Evolutionary conservation across 1,140 invertebrate species (phyloP).

Genomic region (Hylyphantes graminicola): DNA sequence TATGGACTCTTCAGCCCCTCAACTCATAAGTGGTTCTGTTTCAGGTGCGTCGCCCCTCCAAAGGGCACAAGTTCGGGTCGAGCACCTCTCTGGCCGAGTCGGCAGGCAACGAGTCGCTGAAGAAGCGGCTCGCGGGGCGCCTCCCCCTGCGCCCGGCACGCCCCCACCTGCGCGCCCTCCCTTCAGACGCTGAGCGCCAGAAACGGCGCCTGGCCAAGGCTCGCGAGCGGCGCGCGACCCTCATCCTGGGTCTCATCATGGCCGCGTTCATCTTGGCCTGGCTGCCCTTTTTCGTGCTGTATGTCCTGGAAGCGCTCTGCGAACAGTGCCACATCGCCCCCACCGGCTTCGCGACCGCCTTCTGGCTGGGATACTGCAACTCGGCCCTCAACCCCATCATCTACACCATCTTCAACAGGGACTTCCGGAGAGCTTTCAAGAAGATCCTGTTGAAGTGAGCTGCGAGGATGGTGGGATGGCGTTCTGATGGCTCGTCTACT

Average conservation of each 20-base stretch:
- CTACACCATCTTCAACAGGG: slow-evolving; percentile 99
- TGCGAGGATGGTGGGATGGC: not conserved
- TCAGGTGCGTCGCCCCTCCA: not conserved
- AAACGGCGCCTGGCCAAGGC: slow-evolving; percentile 93
- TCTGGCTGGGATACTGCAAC: slow-evolving; percentile 99
- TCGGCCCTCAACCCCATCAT: slow-evolving; percentile 98
- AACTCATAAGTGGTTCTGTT: too few species aligned
- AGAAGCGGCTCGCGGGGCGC: slow-evolving; percentile 31
- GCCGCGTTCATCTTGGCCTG: slow-evolving; percentile 98
- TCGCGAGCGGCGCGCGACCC: slow-evolving; percentile 95
- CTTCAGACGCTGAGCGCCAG: slow-evolving; percentile 86
- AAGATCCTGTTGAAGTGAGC: slow-evolving; percentile 91
- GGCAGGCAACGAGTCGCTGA: slow-evolving; percentile 12
- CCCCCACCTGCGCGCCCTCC: slow-evolving; percentile 65
- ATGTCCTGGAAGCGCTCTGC: slow-evolving; percentile 87
- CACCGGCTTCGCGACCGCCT: slow-evolving; percentile 90
- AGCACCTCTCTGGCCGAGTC: slow-evolving; percentile 19
- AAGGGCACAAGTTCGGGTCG: slow-evolving; percentile 25
- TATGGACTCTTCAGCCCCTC: too few species aligned
- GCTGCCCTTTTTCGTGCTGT: slow-evolving; percentile 98
- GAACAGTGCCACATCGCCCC: slow-evolving; percentile 75
- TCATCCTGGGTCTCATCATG: slow-evolving; percentile 98
- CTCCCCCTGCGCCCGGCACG: slow-evolving; percentile 24
- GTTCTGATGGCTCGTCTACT: not conserved
- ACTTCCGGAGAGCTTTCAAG: slow-evolving; percentile 95